Evolutionary conservation across 2,113 vertebrate genomes (phyloP).

Genomic region (Rhipidura dahli): DNA sequence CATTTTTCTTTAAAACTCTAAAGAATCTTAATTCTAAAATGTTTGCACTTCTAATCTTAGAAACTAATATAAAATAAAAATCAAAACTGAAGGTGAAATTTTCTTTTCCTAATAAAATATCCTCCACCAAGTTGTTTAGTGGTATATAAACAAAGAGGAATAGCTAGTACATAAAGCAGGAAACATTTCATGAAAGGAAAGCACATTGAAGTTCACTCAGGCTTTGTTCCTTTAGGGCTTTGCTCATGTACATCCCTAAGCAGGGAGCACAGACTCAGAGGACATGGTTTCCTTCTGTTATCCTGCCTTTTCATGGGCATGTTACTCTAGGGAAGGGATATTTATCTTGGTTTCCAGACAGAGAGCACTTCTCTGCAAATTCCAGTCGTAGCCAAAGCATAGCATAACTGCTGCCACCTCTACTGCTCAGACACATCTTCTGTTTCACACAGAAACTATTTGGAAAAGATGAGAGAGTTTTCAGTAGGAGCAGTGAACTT

Average conservation of each 20-base stretch:
- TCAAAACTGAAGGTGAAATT: not conserved
- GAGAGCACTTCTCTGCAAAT: not conserved
- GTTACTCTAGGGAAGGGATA: not conserved
- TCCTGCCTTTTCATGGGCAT: not conserved
- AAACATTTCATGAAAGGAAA: not conserved
- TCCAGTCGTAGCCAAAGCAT: fast-evolving
- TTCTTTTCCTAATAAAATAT: not conserved
- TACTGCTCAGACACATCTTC: not conserved
- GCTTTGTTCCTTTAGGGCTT: not conserved
- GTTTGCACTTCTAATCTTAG: not conserved
- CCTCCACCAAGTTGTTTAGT: not conserved
- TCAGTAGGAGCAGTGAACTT: not conserved
- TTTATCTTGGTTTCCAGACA: not conserved
- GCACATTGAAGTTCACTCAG: not conserved
- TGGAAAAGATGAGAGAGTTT: not conserved
- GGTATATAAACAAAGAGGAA: not conserved
- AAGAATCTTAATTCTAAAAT: not conserved
- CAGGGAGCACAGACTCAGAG: not conserved
- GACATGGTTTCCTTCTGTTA: not conserved
- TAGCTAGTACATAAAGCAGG: not conserved
- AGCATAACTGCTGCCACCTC: not conserved
- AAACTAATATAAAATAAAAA: not conserved
- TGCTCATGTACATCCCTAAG: fast-evolving
- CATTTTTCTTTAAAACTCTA: not conserved
- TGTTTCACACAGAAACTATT: not conserved